phyloP scores from a whole-genome alignment of 2,888 invertebrate species.

The Cloeon dipterum region DNA sequence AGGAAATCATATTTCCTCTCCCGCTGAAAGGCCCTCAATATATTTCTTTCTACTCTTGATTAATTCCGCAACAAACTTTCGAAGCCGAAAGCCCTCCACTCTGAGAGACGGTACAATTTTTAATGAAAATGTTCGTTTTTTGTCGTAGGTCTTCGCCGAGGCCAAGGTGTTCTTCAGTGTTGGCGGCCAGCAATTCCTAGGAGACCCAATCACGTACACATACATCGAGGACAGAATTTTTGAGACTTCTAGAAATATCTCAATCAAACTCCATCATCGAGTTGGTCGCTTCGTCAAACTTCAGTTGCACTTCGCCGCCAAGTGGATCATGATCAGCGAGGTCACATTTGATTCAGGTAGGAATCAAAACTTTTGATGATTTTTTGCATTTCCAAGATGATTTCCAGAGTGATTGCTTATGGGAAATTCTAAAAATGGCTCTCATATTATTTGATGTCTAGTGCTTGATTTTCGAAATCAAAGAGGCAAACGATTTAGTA shows the following conservation, averaged over 20 bases:
- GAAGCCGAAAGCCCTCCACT: too few relatives aligned
- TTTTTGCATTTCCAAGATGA: too few relatives aligned
- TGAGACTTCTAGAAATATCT: constrained; percentile 58
- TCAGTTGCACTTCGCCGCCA: constrained; percentile 50
- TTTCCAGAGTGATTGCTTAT: background rate
- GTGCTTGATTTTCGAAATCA: background rate
- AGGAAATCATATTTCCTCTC: too few relatives aligned
- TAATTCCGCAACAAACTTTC: too few relatives aligned
- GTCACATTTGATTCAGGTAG: constrained; percentile 62
- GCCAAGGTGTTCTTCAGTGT: constrained; percentile 59
- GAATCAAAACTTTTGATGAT: too few relatives aligned
- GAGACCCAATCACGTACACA: constrained; percentile 48
- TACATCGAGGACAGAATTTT: constrained; percentile 54
- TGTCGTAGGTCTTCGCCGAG: constrained; percentile 49
- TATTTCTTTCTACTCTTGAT: too few relatives aligned
- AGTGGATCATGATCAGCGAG: constrained; percentile 81
- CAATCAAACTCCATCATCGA: constrained; percentile 56
- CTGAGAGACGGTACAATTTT: too few relatives aligned
- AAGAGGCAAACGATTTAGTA: too few relatives aligned
- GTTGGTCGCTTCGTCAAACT: constrained; percentile 61
- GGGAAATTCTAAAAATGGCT: too few relatives aligned
- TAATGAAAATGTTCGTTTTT: constrained; percentile 8
- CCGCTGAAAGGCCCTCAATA: too few relatives aligned
- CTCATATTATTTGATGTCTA: background rate
- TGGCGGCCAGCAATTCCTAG: constrained; percentile 53